These are phyloP conservation scores for Arvicanthis niloticus DNA, from an alignment of 2,113 vertebrate genomes.

Conservation along the genomic window DNA sequence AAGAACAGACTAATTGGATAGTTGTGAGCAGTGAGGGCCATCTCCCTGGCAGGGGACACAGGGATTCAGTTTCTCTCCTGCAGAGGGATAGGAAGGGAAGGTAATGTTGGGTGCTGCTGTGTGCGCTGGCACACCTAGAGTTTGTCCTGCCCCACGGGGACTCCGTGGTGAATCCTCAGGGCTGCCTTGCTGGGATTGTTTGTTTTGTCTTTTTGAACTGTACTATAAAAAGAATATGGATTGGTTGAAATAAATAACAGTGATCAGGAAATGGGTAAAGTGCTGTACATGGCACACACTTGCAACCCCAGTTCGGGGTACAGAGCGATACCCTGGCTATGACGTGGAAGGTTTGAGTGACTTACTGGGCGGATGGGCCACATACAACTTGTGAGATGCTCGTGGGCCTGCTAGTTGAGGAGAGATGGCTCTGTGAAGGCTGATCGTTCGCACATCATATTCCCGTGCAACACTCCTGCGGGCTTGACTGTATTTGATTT, in stretches of 20 bases:
- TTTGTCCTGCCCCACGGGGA: neutral
- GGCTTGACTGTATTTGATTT: neutral
- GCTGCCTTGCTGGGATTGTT: neutral
- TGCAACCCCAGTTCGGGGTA: neutral
- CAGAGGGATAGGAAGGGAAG: neutral
- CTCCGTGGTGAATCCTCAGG: neutral
- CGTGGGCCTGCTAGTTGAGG: neutral
- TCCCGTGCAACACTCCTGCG: neutral
- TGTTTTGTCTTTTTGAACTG: neutral
- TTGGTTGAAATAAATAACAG: neutral
- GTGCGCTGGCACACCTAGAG: neutral
- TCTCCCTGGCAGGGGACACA: neutral
- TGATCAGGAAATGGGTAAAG: neutral
- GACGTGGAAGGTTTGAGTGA: neutral
- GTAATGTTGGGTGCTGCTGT: neutral
- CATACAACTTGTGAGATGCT: neutral
- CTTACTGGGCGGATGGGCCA: neutral
- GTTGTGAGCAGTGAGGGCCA: slow-evolving; percentile 15
- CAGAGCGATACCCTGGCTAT: neutral
- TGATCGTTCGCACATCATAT: neutral
- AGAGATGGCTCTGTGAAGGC: neutral
- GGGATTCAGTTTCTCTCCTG: neutral
- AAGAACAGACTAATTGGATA: neutral
- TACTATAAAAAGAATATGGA: neutral
- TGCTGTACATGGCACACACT: neutral